These are phyloP conservation scores for Oreochromis aureus DNA, from an alignment of 2,113 vertebrate species.

Conservation along the genomic window DNA sequence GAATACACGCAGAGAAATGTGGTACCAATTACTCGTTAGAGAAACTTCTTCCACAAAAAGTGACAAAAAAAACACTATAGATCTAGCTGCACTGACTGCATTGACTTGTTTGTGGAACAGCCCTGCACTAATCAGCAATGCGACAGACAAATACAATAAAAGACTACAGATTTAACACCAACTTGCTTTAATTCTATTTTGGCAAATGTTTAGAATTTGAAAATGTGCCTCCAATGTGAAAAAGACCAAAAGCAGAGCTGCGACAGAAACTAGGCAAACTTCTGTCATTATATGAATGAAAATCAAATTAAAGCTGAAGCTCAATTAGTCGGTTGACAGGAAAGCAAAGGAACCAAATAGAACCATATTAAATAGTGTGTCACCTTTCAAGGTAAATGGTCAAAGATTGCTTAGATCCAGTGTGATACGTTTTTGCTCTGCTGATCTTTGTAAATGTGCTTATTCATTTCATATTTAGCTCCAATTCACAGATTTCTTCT, in stretches of 20 bases:
- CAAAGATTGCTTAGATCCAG: neutral
- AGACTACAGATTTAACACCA: neutral
- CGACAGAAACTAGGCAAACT: neutral
- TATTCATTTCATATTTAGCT: neutral
- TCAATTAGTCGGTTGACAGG: neutral
- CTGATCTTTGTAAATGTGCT: neutral
- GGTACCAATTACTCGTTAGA: constrained; percentile 15
- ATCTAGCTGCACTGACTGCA: neutral
- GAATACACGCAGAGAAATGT: neutral
- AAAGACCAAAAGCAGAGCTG: neutral
- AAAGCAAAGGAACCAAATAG: neutral
- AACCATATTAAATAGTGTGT: neutral
- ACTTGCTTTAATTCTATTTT: neutral
- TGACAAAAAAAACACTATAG: neutral
- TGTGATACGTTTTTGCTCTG: neutral
- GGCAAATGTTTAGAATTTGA: neutral
- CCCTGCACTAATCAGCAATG: neutral
- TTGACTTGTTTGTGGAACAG: neutral
- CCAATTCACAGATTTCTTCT: neutral
- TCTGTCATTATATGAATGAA: neutral
- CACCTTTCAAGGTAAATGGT: neutral
- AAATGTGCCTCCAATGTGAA: neutral
- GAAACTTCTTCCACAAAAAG: neutral
- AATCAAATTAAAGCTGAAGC: neutral
- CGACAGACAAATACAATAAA: neutral